Evolutionary conservation across 2,113 vertebrate genomes (phyloP).

Genomic region (Hydrochoerus hydrochaeris): DNA sequence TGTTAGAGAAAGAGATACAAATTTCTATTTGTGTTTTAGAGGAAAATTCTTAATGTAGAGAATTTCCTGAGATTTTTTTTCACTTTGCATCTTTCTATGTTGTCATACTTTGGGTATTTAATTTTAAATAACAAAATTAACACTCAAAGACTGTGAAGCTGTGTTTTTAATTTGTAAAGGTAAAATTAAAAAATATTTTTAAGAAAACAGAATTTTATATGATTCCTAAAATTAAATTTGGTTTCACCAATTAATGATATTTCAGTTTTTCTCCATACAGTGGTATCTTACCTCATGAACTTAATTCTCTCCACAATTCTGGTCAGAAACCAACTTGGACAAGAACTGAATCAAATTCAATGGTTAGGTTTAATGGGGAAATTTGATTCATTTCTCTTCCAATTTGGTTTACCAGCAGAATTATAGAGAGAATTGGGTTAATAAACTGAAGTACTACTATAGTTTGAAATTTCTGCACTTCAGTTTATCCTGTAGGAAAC

Average conservation of each 20-base stretch:
- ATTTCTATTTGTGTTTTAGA: not conserved
- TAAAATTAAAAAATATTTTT: conserved; percentile 14
- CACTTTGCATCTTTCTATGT: not conserved
- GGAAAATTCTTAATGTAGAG: not conserved
- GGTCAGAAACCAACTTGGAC: not conserved
- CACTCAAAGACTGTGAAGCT: not conserved
- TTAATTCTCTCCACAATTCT: not conserved
- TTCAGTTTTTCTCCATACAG: not conserved
- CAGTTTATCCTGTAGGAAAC: not conserved
- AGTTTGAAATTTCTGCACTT: not conserved
- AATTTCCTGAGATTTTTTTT: not conserved
- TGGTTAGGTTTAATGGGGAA: not conserved
- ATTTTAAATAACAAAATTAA: conserved; percentile 31
- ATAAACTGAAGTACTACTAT: not conserved
- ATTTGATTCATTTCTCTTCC: not conserved
- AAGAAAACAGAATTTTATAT: not conserved
- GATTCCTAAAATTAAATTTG: not conserved
- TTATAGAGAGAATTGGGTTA: not conserved
- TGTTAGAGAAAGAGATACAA: not conserved
- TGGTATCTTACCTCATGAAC: not conserved
- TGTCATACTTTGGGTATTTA: conserved; percentile 34
- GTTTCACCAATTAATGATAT: conserved; percentile 3
- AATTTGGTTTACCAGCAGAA: not conserved
- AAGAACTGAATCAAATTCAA: not conserved
- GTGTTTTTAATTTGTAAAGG: not conserved